Conservation (phyloP, 1,140 invertebrate genomes). For the Drosophila guanche region DNA sequence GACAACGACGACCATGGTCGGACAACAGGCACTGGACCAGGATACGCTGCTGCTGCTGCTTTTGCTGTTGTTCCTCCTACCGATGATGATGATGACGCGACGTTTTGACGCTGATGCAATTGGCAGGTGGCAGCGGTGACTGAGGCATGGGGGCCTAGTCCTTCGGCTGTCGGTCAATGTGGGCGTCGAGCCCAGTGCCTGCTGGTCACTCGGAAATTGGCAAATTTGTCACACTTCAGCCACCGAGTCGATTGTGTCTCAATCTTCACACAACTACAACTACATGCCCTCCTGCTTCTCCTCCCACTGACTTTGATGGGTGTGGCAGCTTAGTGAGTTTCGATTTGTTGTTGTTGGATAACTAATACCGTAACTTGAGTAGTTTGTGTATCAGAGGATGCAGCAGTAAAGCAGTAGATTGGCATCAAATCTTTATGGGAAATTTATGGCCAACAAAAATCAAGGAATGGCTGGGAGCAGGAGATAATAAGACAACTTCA, state of each 20-base stretch:
- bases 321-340: neutral
- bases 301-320: constrained; percentile 1
- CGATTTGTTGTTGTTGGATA: neutral
- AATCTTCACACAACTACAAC: constrained; percentile 27
- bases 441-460: no score
- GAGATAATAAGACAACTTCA: no score
- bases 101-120: constrained; percentile 28
- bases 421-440: no score
- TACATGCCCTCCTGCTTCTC: neutral
- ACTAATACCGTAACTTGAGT: neutral
- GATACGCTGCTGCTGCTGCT: neutral
- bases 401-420: no score
- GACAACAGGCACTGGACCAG: neutral
- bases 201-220: constrained; percentile 43
- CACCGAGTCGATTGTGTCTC: constrained; percentile 33
- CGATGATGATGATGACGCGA: constrained; percentile 19
- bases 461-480: no score
- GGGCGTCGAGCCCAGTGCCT: neutral
- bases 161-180: no score
- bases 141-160: neutral
- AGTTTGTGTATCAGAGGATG: neutral
- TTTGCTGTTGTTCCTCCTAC: neutral
- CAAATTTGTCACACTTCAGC: constrained; percentile 61
- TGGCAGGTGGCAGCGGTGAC: constrained; percentile 21
- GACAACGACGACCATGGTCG: neutral